These are phyloP conservation scores for Olivierus martensii DNA, from an alignment of 1,140 invertebrate species.

Conservation along the genomic window DNA sequence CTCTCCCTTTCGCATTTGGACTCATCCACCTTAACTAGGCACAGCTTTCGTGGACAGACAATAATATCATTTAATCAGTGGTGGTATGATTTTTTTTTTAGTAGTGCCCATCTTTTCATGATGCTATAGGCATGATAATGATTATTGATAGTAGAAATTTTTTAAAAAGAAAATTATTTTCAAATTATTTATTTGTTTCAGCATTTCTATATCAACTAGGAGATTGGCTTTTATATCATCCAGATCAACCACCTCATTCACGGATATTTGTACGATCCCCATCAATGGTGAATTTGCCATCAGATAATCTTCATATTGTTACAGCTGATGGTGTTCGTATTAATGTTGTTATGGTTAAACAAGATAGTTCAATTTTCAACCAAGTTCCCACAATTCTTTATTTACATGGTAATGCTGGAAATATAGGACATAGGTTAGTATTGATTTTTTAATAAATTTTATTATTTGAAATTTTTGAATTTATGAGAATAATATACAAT, in stretches of 20 bases:
- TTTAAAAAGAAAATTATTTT: too few species aligned
- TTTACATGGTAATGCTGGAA: slow-evolving; percentile 92
- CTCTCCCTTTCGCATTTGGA: too few species aligned
- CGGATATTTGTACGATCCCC: slow-evolving; percentile 72
- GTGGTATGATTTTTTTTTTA: too few species aligned
- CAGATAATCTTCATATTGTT: slow-evolving; percentile 54
- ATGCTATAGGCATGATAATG: too few species aligned
- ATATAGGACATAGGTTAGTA: slow-evolving; percentile 74
- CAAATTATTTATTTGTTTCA: slow-evolving; percentile 27
- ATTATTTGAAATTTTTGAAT: too few species aligned
- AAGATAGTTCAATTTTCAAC: slow-evolving; percentile 44
- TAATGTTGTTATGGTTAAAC: slow-evolving; percentile 74
- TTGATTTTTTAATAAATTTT: too few species aligned
- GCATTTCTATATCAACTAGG: slow-evolving; percentile 69
- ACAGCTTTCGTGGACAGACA: too few species aligned
- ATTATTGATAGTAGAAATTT: too few species aligned
- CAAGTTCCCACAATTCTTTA: slow-evolving; percentile 65
- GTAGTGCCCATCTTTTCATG: too few species aligned
- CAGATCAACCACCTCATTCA: slow-evolving; percentile 71
- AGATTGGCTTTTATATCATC: slow-evolving; percentile 75
- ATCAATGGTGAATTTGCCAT: slow-evolving; percentile 63
- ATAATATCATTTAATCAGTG: too few species aligned
- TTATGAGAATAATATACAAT: too few species aligned
- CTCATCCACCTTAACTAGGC: too few species aligned
- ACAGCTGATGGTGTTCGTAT: slow-evolving; percentile 64